Evolutionary conservation across 2,113 vertebrate species (phyloP), one percentile per base, ranked within the genome.

Genomic region (Zapus hudsonius): DNA sequence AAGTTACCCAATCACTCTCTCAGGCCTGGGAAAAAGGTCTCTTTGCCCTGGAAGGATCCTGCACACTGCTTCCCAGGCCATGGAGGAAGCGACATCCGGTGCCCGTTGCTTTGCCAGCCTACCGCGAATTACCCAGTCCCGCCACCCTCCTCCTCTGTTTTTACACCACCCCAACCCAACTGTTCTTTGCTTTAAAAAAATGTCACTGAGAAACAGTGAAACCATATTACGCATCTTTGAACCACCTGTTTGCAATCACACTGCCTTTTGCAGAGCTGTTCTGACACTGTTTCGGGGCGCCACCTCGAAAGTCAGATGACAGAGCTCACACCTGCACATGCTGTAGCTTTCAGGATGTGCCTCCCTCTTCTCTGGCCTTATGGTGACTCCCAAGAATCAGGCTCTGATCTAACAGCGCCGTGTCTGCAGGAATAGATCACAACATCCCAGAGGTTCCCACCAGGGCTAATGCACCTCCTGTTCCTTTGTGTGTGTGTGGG

Each of bases 231-330:
- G 89, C 36, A 59, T 80, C 80, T 84, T 70, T 72, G 63, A 92
- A 93, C 90, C 91, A 92, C 95, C 96, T 96, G 96, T 87, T 95
- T 96, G 93, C 94, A 96, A 96, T 95, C 96, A 89, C 25, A 3
- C 84, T 81, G 78, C 75, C 89, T 94, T 92, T 84, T 84, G 67
- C 33, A 44, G 72, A 89, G 73, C 66, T 42, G 17, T 76, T 84
- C 74, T 73, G 91, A 92, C 84, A 73, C 29, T 92, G 72, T 84
- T 94, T 92, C 80, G 76, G 69, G 91, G 86, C 91, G 76, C 93
- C 61, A 87, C 91, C 91, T 87, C 84, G 91, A 89, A 84, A 93
- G 59, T 66, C 79, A 47, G 36, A 63, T 2, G 40, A 31, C 19
- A 17, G 20, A 6, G 72, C 36, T 11, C 5, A 22, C 89, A 92